Evolutionary conservation across 2,797 vertebrate genomes (phyloP).

Genomic region (Chaetodon trifasciatus): DNA sequence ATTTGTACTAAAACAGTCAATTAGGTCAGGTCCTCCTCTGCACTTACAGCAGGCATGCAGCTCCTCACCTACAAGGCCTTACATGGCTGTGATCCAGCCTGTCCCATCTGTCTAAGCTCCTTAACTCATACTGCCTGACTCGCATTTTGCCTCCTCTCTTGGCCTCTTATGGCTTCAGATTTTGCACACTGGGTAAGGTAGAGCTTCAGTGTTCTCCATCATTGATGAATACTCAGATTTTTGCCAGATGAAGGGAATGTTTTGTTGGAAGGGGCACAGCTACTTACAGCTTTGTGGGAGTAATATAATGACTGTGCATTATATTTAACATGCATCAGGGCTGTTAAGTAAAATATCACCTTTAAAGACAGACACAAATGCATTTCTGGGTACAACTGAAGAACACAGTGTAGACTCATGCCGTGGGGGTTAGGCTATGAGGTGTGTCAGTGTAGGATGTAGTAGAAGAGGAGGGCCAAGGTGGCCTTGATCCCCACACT

Average conservation of each 20-base stretch:
- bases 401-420: background rate
- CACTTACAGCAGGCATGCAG: constrained; percentile 38
- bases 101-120: constrained; percentile 64
- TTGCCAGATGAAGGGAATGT: background rate
- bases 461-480: constrained; percentile 36
- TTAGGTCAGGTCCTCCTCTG: constrained; percentile 61
- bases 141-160: constrained; percentile 12
- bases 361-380: background rate
- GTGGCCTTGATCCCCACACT: constrained; percentile 58
- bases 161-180: constrained; percentile 12
- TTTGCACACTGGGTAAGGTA: constrained; percentile 10
- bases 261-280: background rate
- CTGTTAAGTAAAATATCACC: background rate
- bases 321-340: background rate
- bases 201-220: constrained; percentile 10
- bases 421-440: background rate
- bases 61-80: constrained; percentile 57
- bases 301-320: background rate
- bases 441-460: constrained; percentile 18
- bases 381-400: background rate
- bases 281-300: background rate
- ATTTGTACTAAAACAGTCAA: constrained; percentile 65
- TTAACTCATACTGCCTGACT: constrained; percentile 43
- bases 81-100: constrained; percentile 61
- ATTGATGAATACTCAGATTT: constrained; percentile 9